These are phyloP conservation scores for Daktulosphaira vitifoliae DNA, from an alignment of 1,140 invertebrate species.

Conservation along the genomic window DNA sequence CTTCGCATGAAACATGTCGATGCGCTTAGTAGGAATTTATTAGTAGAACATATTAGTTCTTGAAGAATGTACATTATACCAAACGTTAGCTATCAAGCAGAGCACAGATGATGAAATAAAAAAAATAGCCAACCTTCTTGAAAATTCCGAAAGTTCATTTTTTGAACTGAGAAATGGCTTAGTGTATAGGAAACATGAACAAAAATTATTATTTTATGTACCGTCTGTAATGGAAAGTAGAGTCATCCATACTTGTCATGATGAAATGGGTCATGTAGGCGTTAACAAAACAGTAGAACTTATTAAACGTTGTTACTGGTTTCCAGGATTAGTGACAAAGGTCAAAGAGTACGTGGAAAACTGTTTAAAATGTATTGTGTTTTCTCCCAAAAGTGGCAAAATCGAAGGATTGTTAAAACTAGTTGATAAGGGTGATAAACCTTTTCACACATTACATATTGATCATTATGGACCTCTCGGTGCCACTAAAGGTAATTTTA, in stretches of 20 bases:
- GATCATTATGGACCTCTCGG: slow-evolving; percentile 5
- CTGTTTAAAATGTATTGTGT: slow-evolving; percentile 2
- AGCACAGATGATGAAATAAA: not conserved
- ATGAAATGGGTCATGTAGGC: not conserved
- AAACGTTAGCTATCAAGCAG: not conserved
- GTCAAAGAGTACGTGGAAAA: not conserved
- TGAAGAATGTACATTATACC: not conserved
- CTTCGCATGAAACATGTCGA: slow-evolving; percentile 19
- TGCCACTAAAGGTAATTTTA: not conserved
- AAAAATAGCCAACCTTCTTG: not conserved
- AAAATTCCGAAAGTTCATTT: not conserved
- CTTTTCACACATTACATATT: not conserved
- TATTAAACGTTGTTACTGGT: not conserved
- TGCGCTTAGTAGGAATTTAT: slow-evolving; percentile 11
- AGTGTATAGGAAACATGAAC: not conserved
- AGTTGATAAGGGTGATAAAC: not conserved
- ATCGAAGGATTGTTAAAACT: not conserved
- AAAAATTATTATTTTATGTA: not conserved
- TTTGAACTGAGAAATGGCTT: not conserved
- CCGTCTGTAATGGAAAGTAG: not conserved
- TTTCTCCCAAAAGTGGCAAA: not conserved
- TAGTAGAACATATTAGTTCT: not conserved
- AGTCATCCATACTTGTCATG: not conserved
- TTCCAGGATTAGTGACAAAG: not conserved
- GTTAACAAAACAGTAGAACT: not conserved